These are phyloP conservation scores for Vulpes lagopus DNA, from an alignment of 2,113 vertebrate genomes.

Conservation along the genomic window DNA sequence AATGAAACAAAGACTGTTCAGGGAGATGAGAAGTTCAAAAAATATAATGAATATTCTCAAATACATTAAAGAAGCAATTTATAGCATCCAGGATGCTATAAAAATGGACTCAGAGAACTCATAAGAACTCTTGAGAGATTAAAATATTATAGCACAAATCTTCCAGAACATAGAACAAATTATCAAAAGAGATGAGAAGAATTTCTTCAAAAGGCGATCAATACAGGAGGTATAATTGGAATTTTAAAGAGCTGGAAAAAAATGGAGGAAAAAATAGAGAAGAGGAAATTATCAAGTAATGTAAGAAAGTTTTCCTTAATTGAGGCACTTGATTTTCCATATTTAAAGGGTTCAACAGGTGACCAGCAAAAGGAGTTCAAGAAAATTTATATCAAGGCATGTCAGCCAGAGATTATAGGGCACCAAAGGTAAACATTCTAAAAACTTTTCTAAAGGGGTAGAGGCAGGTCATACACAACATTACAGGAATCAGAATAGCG, in stretches of 20 bases:
- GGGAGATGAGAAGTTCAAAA: constrained; percentile 27
- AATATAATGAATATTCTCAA: constrained; percentile 29
- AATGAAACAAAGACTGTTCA: constrained; percentile 23
- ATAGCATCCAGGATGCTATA: neutral
- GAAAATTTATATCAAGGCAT: neutral
- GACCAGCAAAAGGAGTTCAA: neutral
- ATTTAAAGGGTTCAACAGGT: neutral
- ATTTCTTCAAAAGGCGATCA: constrained; percentile 1
- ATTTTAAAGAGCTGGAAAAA: constrained; percentile 30
- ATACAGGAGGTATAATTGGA: neutral
- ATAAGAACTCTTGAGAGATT: constrained; percentile 33
- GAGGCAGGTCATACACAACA: neutral
- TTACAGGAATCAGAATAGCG: neutral
- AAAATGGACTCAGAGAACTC: constrained; percentile 49
- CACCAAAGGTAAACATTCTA: neutral
- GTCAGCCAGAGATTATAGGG: neutral
- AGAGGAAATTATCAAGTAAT: neutral
- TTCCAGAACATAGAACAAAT: constrained; percentile 39
- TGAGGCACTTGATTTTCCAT: neutral
- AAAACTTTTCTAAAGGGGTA: neutral
- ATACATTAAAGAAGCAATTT: constrained; percentile 57
- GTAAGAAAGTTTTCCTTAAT: constrained; percentile 25
- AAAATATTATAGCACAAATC: constrained; percentile 50
- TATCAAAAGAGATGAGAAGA: constrained; percentile 41
- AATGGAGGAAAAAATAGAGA: neutral